Evolutionary conservation across 1,140 invertebrate species (phyloP), one percentile per base, ranked within the genome.

Genomic region (Drosophila pachea): DNA sequence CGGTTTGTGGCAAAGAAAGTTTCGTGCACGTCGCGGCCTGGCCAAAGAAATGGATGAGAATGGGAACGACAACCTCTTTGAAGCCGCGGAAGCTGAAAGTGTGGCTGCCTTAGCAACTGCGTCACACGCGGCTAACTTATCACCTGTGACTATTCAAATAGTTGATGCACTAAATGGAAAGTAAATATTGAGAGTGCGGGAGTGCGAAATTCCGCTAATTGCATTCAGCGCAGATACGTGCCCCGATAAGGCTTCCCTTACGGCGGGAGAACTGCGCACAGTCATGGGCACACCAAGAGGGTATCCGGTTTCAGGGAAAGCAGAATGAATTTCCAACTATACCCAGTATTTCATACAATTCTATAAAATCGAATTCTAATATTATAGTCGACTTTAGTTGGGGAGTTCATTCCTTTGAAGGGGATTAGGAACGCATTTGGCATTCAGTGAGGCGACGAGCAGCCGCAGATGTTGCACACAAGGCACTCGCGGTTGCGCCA

Each of bases 1-100:
- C 33, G 73, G 68, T 64, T 35, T 22, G 33, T 61, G 79, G 53
- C 76, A 83, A 73, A 84, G 81, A 83, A 83, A 83, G 79, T 83
- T 84, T 81, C 35, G n/a, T 29, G 40, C 32, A 64, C 58, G 72
- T 62, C 67, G 75, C 59, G 64, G 68, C 56, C 58, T 61, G 60
- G 66, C 7, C 0, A 33, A 59, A 33, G 12, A 52, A 48, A 52
- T 14, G 2, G 36, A 59, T 54, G n/a, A 2, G 11, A 4, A 33
- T 47, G 29, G n/a, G 53, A 63, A 47, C 8, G 35, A 16, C 31
- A 33, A 45, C 29, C 11, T 47, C 16, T 33, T 60, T 7, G 22
- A 32, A 52, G 36, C 54, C 52, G 22, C 40, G 36, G 33, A 36
- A 60, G 12, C 22, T 60, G 22, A 7, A 4, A 43, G 33, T 47